phyloP scores from a whole-genome alignment of 2,113 vertebrate species.

The Egretta garzetta region DNA sequence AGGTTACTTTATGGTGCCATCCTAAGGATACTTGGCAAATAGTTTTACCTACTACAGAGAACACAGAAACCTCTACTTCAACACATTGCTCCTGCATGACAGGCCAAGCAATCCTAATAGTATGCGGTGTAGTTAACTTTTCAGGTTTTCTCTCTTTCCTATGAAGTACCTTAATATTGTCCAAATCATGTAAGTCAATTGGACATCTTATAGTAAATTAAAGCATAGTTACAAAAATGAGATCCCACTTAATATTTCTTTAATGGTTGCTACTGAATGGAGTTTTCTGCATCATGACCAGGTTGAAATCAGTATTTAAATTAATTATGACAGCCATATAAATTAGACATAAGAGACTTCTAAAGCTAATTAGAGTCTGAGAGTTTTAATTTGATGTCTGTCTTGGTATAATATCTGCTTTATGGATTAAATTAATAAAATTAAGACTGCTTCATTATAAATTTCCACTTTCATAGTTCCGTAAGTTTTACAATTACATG shows the following conservation, averaged over 20 bases:
- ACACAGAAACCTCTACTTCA: not conserved
- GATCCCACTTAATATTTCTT: slow-evolving; percentile 9
- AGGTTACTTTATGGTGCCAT: not conserved
- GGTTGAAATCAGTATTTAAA: slow-evolving; percentile 79
- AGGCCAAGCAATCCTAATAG: not conserved
- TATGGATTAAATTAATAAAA: slow-evolving; percentile 85
- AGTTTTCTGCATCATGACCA: slow-evolving; percentile 67
- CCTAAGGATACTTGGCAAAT: not conserved
- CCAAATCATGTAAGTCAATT: not conserved
- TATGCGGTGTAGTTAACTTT: not conserved
- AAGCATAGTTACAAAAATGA: not conserved
- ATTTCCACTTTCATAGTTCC: slow-evolving; percentile 82
- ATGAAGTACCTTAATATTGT: not conserved
- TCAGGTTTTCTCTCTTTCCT: not conserved
- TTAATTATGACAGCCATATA: slow-evolving; percentile 85
- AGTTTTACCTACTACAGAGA: not conserved
- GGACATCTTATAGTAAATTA: not conserved
- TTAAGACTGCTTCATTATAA: slow-evolving; percentile 81
- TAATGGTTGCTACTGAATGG: slow-evolving; percentile 33
- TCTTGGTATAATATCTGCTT: slow-evolving; percentile 79
- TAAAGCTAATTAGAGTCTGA: slow-evolving; percentile 81
- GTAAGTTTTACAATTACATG: slow-evolving; percentile 80
- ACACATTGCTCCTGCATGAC: not conserved
- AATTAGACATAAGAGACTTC: slow-evolving; percentile 82
- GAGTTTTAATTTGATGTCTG: slow-evolving; percentile 82